phyloP scores from a whole-genome alignment of 30 jellyfish, hydroid and myxozoan genomes.

The Morbakka virulenta region DNA sequence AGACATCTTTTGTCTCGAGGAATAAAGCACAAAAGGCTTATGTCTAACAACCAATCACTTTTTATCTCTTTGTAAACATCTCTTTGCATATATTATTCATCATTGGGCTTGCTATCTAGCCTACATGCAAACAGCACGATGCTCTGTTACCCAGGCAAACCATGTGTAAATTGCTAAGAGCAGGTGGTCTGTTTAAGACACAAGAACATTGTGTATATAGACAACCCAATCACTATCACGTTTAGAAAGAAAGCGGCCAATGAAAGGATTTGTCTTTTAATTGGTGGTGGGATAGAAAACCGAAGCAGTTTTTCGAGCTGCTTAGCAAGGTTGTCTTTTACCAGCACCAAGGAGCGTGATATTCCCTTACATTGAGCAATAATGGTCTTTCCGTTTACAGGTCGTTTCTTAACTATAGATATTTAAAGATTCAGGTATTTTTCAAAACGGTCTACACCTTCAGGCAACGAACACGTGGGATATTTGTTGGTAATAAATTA shows the following conservation, averaged over 20 bases:
- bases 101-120: not conserved
- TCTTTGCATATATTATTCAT: slow-evolving; percentile 46
- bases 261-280: not conserved
- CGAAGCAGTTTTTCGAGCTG: not conserved
- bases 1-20: not conserved
- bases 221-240: not conserved
- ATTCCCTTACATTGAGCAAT: not conserved
- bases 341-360: not conserved
- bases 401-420: not conserved
- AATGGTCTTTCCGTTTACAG: not conserved
- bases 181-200: not conserved
- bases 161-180: not conserved
- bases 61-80: not conserved
- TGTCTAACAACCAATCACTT: slow-evolving; percentile 50
- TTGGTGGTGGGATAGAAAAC: not conserved
- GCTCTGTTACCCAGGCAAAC: slow-evolving; percentile 8
- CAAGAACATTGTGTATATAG: not conserved
- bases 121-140: slow-evolving; percentile 78
- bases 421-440: not conserved
- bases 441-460: not conserved
- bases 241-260: not conserved
- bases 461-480: not conserved
- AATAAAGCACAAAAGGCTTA: not conserved
- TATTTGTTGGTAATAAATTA: too few relatives aligned
- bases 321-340: not conserved